phyloP scores from a whole-genome alignment of 2,888 invertebrate species.

The Pristionchus japonicus region DNA sequence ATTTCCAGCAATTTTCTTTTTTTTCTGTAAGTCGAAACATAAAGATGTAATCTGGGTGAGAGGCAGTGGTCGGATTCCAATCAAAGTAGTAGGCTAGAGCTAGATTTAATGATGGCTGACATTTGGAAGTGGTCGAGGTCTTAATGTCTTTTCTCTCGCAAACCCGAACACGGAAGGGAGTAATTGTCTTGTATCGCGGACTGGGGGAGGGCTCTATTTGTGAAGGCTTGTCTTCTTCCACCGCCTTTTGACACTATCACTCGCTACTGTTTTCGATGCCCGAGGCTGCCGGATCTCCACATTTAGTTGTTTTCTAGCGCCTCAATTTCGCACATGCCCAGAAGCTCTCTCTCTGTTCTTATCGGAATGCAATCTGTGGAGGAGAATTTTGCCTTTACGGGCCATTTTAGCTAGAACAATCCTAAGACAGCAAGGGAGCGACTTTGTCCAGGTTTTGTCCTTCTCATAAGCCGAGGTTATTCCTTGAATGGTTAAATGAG shows the following conservation, averaged over 20 bases:
- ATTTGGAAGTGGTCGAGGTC: not conserved
- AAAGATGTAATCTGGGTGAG: not conserved
- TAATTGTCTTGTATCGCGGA: slow-evolving; percentile 16
- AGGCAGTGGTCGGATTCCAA: not conserved
- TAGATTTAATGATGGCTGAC: not conserved
- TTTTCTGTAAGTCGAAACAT: not conserved
- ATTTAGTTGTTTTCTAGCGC: not conserved
- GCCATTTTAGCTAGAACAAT: not conserved
- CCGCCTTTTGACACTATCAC: slow-evolving; percentile 13
- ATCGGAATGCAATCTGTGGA: not conserved
- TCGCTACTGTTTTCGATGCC: not conserved
- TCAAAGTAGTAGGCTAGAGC: not conserved
- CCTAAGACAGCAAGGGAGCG: not conserved
- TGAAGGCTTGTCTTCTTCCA: not conserved
- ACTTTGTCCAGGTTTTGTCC: not conserved
- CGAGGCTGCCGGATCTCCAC: not conserved
- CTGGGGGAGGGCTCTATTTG: not conserved
- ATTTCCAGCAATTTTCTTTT: no score
- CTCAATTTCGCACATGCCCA: not conserved
- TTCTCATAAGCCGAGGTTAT: not conserved
- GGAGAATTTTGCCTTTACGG: not conserved
- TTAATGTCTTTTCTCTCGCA: slow-evolving; percentile 21
- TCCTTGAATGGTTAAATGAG: no score
- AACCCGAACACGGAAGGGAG: not conserved
- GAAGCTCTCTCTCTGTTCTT: not conserved